Evolutionary conservation across 2,113 vertebrate species (phyloP), one percentile per base, ranked within the genome.

Genomic region (Rattus norvegicus): DNA sequence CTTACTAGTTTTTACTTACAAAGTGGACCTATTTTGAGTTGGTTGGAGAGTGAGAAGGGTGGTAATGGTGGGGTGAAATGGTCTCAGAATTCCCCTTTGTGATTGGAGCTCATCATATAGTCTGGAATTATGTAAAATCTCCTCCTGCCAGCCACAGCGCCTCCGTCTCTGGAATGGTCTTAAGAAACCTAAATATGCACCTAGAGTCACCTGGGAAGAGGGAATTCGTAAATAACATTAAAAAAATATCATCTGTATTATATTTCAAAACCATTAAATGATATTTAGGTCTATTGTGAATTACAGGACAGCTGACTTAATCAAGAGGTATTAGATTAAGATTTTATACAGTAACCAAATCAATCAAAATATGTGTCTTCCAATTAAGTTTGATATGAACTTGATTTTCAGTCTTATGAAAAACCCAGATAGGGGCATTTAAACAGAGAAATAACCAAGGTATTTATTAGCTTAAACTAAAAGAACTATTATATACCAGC

Each of bases 321-420:
- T 96, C 52, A 91, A 89, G 72, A 88, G 5, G 20, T 85, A 17
- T 95, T 92, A 93, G 69, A 90, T 93, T 90, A 90, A 84, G 63
- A 91, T 92, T 90, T 77, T 49, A 95, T 77, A 90, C 91, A 96
- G 95, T 86, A 96, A 91, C 39, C 61, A 95, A 89, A 81, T 75
- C 59, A 91, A 61, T 93, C 7, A 89, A 96, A 93, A 94, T 80
- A 86, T 86, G 93, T 93, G 10, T 86, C 59, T 93, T 33, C 47
- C 70, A 43, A 52, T 95, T 90, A 81, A 95, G 49, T 91, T 93
- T 86, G 61, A 89, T 95, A 76, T 77, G 65, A 96, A 61, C 17
- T 63, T 96, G 86, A 81, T 36, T 39, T 89, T 92, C 76, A 80
- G 17, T 47, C 7, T 95, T 52, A 54, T 95, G 73, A 93, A 95